Conservation (phyloP, 2,888 invertebrate species). For the Callyntrura guangdongensis region DNA sequence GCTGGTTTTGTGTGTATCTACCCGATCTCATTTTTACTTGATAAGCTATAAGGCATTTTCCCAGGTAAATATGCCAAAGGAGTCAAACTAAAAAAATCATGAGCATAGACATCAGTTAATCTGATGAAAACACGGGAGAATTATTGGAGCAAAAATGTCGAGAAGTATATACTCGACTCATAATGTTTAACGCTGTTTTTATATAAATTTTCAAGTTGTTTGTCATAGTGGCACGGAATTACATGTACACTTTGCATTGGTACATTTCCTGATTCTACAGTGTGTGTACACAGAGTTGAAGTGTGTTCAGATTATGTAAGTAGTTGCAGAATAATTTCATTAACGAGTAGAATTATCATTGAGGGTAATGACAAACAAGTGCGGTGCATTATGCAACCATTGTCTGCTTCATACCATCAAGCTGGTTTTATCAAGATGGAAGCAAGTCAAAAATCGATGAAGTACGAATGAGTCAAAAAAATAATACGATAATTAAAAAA, state of each 20-base stretch:
- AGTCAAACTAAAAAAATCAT: background rate
- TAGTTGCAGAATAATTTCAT: constrained; percentile 56
- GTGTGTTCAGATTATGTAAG: too few species aligned
- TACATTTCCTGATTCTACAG: background rate
- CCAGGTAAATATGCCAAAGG: constrained; percentile 52
- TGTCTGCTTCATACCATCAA: background rate
- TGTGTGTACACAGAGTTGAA: background rate
- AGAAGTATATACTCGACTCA: too few species aligned
- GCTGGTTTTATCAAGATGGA: constrained; percentile 53
- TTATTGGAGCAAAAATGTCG: constrained; percentile 19
- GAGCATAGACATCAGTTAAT: constrained; percentile 41
- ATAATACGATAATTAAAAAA: constrained; percentile 66
- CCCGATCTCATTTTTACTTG: background rate
- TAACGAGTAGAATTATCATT: too few species aligned
- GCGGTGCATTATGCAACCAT: background rate
- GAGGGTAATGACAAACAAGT: background rate
- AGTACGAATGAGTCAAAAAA: constrained; percentile 17
- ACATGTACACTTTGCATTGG: too few species aligned
- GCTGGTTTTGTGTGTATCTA: background rate
- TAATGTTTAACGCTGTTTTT: too few species aligned
- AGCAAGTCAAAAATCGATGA: constrained; percentile 22
- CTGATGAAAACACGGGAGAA: constrained; percentile 72
- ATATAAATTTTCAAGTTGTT: too few species aligned
- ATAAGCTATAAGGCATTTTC: constrained; percentile 4
- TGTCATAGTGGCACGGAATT: too few species aligned